Percentiles rank a stretch among this genome's conserved stretches.
These are phyloP conservation scores for Apamea anceps DNA, from an alignment of 2,888 invertebrate genomes.

Conservation along the genomic window DNA sequence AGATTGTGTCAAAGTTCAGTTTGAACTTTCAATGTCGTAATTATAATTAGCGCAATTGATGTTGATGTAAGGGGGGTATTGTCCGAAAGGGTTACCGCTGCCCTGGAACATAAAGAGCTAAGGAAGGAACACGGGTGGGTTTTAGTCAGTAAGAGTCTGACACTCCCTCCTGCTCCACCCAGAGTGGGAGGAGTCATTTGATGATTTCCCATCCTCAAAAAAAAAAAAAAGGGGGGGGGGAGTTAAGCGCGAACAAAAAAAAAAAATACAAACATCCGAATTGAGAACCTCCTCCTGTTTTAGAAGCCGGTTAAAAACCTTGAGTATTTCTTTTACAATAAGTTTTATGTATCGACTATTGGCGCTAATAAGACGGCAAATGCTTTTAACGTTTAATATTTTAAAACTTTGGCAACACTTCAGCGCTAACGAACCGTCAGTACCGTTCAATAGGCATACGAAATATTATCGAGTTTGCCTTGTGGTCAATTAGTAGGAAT, in stretches of 20 bases:
- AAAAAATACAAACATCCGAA: too few relatives aligned
- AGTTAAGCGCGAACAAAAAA: too few relatives aligned
- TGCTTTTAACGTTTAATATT: conserved; percentile 27
- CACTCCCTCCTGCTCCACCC: too few relatives aligned
- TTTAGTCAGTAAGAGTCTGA: too few relatives aligned
- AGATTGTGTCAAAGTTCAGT: background rate
- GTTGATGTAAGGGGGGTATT: background rate
- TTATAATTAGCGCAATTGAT: conserved; percentile 9
- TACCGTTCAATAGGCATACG: conserved; percentile 23
- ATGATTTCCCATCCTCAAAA: too few relatives aligned
- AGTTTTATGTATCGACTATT: background rate
- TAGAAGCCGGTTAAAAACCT: too few relatives aligned
- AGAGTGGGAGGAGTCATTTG: too few relatives aligned
- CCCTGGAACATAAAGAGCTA: too few relatives aligned
- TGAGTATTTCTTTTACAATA: background rate
- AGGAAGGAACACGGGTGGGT: too few relatives aligned
- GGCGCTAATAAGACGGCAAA: conserved; percentile 43
- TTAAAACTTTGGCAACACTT: conserved; percentile 35
- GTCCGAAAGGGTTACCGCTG: too few relatives aligned
- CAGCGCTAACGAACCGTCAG: conserved; percentile 47
- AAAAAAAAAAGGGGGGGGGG: too few relatives aligned
- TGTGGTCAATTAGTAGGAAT: conserved; percentile 55
- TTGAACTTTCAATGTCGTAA: background rate
- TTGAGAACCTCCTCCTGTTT: too few relatives aligned
- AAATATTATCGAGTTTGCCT: conserved; percentile 37